Base-by-base conservation (phyloP, 2,113 vertebrate species). In the Oreochromis spilurus region DNA sequence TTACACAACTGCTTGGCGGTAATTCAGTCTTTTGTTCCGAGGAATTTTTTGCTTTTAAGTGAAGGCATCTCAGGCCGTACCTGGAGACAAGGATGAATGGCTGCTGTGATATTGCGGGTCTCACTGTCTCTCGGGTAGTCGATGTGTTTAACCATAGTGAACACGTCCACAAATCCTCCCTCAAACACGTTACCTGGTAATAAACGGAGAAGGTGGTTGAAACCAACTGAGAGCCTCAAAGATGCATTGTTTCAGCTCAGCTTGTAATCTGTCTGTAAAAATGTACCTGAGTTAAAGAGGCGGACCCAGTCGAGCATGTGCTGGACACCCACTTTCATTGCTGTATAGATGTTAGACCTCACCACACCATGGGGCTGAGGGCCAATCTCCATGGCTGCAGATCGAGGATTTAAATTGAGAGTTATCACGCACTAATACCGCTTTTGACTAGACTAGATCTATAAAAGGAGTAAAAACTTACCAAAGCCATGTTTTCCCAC, bases 401-500 rank as follows among this genome's bases (percentile, higher is more conserved):
- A 52, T 81, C 86, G 55, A 21, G 14, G 5, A 16, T 77, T 70
- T 85, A 10, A 62, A 8, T 24, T 2, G 16, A 38, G 2, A 45
- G 36, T 62, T 53, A 83, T 45, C 10, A 38, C 1, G 52, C 6
- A 53, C 57, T 5, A 43, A 45, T 54, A 29, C 21, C 53, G 12
- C 3, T 36, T 82, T 31, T 7, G 29, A 79, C 31, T 26, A 9
- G 67, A 17, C 12, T 24, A 6, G 16, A 29, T 78, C 55, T 9
- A 72, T 21, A 2, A 7, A 52, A 29, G n/a, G 24, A 6, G 5
- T 4, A 29, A 17, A 31, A 67, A 72, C 94, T 87, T 86, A 97
- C 96, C 95, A 75, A 97, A 96, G 19, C 96, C 96, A 21, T 96
- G 96, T 89, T 97, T 97, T 29, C 95, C 96, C 19, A 96, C 91